phyloP scores from a whole-genome alignment of 2,797 vertebrate genomes.

The Channa striata region DNA sequence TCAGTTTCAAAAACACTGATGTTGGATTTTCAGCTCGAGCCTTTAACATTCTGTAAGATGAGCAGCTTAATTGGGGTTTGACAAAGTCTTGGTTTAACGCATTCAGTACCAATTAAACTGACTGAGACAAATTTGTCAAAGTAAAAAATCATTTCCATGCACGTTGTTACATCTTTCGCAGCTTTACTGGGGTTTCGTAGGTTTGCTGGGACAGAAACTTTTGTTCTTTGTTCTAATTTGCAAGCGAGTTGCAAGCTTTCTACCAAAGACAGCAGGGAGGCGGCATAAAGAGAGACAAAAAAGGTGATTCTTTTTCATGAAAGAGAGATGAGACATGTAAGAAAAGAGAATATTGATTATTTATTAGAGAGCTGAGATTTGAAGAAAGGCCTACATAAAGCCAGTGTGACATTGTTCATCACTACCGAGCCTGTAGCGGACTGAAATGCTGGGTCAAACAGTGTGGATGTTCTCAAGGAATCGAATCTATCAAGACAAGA shows the following conservation, averaged over 20 bases:
- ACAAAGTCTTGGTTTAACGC: conserved; percentile 22
- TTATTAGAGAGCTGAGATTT: not conserved
- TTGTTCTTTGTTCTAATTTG: conserved; percentile 31
- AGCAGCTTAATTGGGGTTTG: conserved; percentile 43
- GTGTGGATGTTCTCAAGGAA: not conserved
- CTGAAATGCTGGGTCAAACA: not conserved
- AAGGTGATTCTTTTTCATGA: conserved; percentile 16
- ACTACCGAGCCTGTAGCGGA: not conserved
- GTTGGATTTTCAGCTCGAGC: conserved; percentile 22
- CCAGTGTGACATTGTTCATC: conserved; percentile 4
- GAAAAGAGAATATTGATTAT: conserved; percentile 19
- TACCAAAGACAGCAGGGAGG: conserved; percentile 8
- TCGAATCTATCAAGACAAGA: not conserved
- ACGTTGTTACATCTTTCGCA: conserved; percentile 6
- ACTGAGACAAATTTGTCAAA: conserved; percentile 17
- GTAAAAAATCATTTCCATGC: not conserved
- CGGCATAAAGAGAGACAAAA: not conserved
- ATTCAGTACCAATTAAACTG: conserved; percentile 31
- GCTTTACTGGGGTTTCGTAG: conserved; percentile 11
- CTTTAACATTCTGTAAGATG: conserved; percentile 30
- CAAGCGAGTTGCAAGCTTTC: conserved; percentile 21
- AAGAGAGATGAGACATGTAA: conserved; percentile 13
- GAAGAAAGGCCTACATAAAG: not conserved
- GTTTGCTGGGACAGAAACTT: conserved; percentile 25
- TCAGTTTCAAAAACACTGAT: conserved; percentile 30